These are phyloP conservation scores for Percopsis omiscomaycus DNA, from an alignment of 2,797 vertebrate species.

Conservation along the genomic window DNA sequence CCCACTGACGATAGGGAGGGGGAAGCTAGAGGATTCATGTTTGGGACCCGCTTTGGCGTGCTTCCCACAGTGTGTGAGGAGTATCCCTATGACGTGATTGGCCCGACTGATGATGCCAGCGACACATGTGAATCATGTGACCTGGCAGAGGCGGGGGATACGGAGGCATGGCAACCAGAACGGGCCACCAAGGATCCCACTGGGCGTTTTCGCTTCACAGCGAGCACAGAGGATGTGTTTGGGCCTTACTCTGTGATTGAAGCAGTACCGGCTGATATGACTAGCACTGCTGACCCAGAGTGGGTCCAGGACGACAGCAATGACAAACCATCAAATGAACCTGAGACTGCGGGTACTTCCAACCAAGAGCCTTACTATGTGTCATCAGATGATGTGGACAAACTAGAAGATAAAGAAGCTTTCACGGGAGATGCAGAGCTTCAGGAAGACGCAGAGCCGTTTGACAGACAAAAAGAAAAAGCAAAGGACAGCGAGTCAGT, in stretches of 20 bases:
- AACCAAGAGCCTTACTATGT: constrained; percentile 76
- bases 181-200: constrained; percentile 77
- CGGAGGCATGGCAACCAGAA: constrained; percentile 78
- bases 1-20: constrained; percentile 41
- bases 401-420: constrained; percentile 63
- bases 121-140: constrained; percentile 72
- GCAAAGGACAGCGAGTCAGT: constrained; percentile 61
- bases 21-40: constrained; percentile 54
- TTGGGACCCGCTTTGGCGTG: constrained; percentile 62
- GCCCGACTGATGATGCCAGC: constrained; percentile 71
- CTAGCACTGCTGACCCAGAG: constrained; percentile 71
- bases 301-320: constrained; percentile 60
- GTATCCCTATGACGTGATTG: constrained; percentile 78
- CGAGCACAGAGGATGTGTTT: constrained; percentile 77
- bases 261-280: constrained; percentile 62
- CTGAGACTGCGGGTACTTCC: constrained; percentile 42
- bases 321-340: constrained; percentile 53
- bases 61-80: constrained; percentile 74
- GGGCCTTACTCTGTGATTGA: constrained; percentile 81
- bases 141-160: constrained; percentile 62
- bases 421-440: constrained; percentile 40
- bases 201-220: constrained; percentile 76
- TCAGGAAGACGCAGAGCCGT: constrained; percentile 37
- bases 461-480: constrained; percentile 42
- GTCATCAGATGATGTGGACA: constrained; percentile 73